Evolutionary conservation across 2,888 invertebrate species (phyloP), one percentile per base, ranked within the genome.

Genomic region (Synergus umbraculus): DNA sequence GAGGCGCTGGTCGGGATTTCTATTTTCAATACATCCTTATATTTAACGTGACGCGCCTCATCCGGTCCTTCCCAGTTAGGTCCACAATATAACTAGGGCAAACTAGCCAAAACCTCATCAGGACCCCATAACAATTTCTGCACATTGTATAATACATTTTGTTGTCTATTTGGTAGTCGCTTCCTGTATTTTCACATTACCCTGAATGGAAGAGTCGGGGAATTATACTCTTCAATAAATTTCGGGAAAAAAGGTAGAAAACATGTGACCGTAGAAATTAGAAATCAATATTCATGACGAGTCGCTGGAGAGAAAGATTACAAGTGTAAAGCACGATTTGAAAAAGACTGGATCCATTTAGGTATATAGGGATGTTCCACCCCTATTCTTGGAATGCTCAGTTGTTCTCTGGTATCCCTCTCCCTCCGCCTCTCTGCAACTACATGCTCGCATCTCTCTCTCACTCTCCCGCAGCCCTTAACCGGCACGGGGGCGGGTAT

Each of bases 401-500:
- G 78, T 80, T 78, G 66, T 77, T 79, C 78, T 79, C 81, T 78
- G 80, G 77, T 67, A 18, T 77, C 76, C 83, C 81, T 80, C 81
- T 80, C 81, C 80, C 78, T 79, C 76, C 80, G 81, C 73, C 60
- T 66, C 77, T 78, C 76, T 78, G 83, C 79, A 81, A 81, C 77
- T 77, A 78, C 77, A 77, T 76, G 76, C 77, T 63, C 13, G 8
- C 37, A 37, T 60, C 18, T 69, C 76, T 76, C 58, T 67, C 58
- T 76, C 76, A 77, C 76, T 82, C 76, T 80, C 84, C 81, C 81
- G 83, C 86, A 83, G 84, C 85, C 85, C 85, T 86, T 85, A 86
- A 86, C 85, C 83, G 85, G 84, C 80, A 76, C 83, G 80, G 85
- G 85, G 85, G 85, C 82, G 86, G 88, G 90, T 91, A 92, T 91